Evolutionary conservation across 2,888 invertebrate species (phyloP).

Genomic region (Synergus gifuensis): DNA sequence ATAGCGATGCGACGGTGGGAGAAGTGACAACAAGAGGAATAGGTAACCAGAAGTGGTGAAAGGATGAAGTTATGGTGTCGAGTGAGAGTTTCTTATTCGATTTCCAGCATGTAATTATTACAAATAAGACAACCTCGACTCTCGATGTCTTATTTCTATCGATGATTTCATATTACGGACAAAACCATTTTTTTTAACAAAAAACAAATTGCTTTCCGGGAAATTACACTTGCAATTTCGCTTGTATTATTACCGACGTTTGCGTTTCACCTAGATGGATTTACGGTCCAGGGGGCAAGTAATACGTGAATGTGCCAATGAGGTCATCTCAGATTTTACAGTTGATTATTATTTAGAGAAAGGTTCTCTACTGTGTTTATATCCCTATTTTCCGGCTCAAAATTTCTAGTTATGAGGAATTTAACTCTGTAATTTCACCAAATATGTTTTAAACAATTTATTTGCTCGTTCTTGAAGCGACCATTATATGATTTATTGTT

Average conservation of each 20-base stretch:
- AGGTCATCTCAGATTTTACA: not conserved
- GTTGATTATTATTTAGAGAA: not conserved
- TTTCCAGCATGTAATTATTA: not conserved
- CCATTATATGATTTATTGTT: conserved; percentile 9
- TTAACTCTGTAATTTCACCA: not conserved
- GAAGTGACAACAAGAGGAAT: conserved; percentile 30
- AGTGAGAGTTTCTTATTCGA: conserved; percentile 39
- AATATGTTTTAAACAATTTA: no score
- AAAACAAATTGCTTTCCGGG: not conserved
- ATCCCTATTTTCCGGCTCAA: not conserved
- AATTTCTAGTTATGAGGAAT: not conserved
- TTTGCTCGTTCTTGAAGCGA: not conserved
- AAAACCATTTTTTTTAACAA: not conserved
- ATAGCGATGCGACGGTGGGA: conserved; percentile 8
- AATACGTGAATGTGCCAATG: not conserved
- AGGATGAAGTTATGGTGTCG: conserved; percentile 37
- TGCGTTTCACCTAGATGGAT: not conserved
- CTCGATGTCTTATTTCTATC: not conserved
- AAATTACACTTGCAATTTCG: conserved; percentile 1
- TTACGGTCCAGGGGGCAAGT: not conserved
- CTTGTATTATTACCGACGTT: not conserved
- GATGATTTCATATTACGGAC: not conserved
- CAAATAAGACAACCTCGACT: not conserved
- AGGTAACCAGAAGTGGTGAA: conserved; percentile 38
- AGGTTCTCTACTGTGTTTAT: not conserved